Evolutionary conservation across 2,797 vertebrate genomes (phyloP), one percentile per base, ranked within the genome.

Genomic region (Iguana delicatissima): DNA sequence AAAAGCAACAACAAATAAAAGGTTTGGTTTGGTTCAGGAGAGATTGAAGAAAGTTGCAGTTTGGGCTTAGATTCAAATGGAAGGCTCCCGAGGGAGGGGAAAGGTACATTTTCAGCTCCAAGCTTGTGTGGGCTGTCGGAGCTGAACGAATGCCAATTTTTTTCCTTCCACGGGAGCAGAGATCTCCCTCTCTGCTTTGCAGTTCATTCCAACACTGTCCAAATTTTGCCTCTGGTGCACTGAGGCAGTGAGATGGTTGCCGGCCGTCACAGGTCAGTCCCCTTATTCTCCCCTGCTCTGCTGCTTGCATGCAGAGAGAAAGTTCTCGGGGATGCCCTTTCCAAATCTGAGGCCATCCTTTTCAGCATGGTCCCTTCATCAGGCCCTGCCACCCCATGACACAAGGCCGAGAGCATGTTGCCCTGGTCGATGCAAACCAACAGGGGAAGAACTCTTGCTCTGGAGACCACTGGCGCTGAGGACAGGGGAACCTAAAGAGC

Each of bases 381-480:
- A 22, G 22, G 59, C 20, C 20, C 59, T 6, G 20, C 20, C 20
- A 20, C 59, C 20, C 20, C 59, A 7, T 18, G 0, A 6, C 20
- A 42, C 55, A 22, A 55, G 64, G 24, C 52, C 26, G 46, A 46
- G 52, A 46, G 8, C 1, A 4, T 5, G 5, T 20, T 76, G 13
- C 73, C 24, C 3, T 1, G 0, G 12, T 35, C 20, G 55, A 38
- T 16, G 38, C 0, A 6, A 16, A 5, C 22, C 8, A 13, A 5
- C 6, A 18, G 26, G 9, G 57, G 55, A 13, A 20, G 24, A 32
- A 2, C 64, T 55, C 38, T 1, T 13, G 5, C 35, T 82, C 13
- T 16, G 5, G 29, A 46, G 69, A 76, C 1, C 35, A 13, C 73
- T 13, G 1, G 24, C 16, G 8, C n/a, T 26, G 7, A 1, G 29